Percentiles rank a stretch among this genome's conserved stretches.
phyloP scores from a whole-genome alignment of 2,797 vertebrate genomes.

The Amazona ochrocephala region DNA sequence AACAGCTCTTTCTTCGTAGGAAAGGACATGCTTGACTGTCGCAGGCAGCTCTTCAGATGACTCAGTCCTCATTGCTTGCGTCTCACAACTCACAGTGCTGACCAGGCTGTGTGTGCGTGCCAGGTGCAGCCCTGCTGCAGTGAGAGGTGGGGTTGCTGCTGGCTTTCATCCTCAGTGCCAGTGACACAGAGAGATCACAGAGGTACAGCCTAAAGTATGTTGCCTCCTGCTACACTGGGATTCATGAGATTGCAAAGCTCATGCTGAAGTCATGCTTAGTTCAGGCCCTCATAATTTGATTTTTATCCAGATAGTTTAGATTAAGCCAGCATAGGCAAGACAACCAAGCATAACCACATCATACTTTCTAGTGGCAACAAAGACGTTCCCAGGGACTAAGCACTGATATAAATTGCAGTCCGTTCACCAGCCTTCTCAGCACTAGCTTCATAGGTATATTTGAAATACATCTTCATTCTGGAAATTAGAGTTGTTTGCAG shows the following conservation, averaged over 20 bases:
- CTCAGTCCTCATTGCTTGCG: rapidly evolving
- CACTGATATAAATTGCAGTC: neutral
- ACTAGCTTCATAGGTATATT: neutral
- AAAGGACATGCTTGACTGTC: neutral
- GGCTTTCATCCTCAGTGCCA: neutral
- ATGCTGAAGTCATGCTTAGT: rapidly evolving
- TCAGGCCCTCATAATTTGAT: neutral
- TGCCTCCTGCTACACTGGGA: neutral
- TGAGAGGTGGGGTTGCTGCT: neutral
- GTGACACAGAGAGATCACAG: rapidly evolving
- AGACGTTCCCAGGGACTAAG: neutral
- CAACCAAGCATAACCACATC: neutral
- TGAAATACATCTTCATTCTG: neutral
- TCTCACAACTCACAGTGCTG: neutral
- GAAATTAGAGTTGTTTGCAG: conserved; percentile 1
- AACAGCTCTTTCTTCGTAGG: neutral
- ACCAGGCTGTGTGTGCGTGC: neutral
- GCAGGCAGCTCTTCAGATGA: neutral
- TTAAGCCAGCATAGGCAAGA: neutral
- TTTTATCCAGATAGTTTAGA: neutral
- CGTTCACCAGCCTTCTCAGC: neutral
- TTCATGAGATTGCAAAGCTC: neutral
- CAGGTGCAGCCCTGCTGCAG: neutral
- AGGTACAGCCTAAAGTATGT: neutral
- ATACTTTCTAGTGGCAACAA: neutral